Base-by-base conservation (phyloP, 2,888 invertebrate species). In the Neoascia interrupta region DNA sequence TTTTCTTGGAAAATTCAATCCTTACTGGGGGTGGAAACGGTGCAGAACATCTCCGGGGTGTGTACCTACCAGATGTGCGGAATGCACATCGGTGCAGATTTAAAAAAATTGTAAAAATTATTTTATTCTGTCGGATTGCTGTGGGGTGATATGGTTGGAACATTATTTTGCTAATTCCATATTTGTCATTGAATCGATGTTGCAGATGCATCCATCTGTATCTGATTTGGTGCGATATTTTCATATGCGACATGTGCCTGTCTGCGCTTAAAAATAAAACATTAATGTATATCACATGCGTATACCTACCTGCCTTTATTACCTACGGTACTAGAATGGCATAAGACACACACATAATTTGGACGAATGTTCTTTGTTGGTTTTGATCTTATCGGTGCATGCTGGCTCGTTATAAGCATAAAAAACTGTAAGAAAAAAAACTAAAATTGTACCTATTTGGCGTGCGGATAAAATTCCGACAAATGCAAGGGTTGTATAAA, bases 171-270 rank as follows among this genome's bases (percentile, higher is more conserved):
- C 53, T 63, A 76, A 76, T 76, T 64, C 76, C 76, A 64, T 76
- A 76, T 76, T 76, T 76, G 76, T 72, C 72, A 72, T 64, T 60
- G 76, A 58, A 64, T 76, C 70, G 72, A 76, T 76, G 76, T 76
- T 64, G 31, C 18, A 76, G 63, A 76, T 76, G 11, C 34, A 6
- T 34, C 6, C 43, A 39, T 26, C 16, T 54, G 18, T 23, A 60
- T 61, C 36, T 56, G 21, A 43, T 43, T 15, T 10, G 11, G 18
- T 54, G 28, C 8, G 13, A 53, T 53, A n/a, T 28, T n/a, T 6
- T 16, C 49, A 26, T 13, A 11, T 56, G 28, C 53, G 15, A 19
- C 26, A n/a, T n/a, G n/a, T n/a, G n/a, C n/a, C n/a, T n/a, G n/a
- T n/a, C n/a, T n/a, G n/a, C n/a, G n/a, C n/a, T n/a, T n/a, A n/a